A percentile compares a stretch with the other conserved stretches of the same genome.
Conservation (phyloP, 2,113 vertebrate genomes). For the Ailuropoda melanoleuca region DNA sequence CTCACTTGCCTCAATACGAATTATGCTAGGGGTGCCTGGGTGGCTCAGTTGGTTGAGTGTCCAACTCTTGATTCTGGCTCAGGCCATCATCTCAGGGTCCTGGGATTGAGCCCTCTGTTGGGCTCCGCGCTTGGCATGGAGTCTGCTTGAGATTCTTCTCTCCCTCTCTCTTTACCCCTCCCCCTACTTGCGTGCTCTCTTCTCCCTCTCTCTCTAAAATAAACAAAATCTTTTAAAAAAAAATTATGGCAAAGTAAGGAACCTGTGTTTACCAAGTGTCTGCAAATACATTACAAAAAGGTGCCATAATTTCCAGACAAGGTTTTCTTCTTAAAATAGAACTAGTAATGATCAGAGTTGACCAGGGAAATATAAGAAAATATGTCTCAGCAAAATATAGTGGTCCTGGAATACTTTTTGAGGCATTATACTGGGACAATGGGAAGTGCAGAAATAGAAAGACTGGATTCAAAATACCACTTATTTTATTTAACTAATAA, state of each 20-base stretch:
- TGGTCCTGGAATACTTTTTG: neutral
- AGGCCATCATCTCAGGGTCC: neutral
- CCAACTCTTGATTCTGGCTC: neutral
- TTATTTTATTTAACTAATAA: neutral
- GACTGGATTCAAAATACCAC: neutral
- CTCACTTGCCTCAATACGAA: neutral
- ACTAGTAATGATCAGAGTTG: neutral
- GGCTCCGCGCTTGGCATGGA: neutral
- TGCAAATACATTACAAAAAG: neutral
- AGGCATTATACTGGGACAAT: neutral
- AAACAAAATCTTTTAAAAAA: neutral
- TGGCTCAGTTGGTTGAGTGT: neutral
- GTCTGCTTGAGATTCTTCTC: neutral
- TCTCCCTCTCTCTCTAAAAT: neutral
- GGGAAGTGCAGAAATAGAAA: neutral
- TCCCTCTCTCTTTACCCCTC: neutral
- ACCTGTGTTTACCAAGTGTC: neutral
- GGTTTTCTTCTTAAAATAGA: neutral
- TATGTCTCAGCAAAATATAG: neutral
- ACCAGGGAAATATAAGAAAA: neutral
- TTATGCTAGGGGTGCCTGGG: neutral
- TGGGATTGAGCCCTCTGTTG: neutral
- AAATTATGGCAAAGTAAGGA: neutral
- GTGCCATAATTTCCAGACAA: neutral
- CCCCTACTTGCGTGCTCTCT: neutral